These are phyloP conservation scores for Meloidogyne hapla DNA, from an alignment of 1,140 invertebrate genomes.

Conservation along the genomic window DNA sequence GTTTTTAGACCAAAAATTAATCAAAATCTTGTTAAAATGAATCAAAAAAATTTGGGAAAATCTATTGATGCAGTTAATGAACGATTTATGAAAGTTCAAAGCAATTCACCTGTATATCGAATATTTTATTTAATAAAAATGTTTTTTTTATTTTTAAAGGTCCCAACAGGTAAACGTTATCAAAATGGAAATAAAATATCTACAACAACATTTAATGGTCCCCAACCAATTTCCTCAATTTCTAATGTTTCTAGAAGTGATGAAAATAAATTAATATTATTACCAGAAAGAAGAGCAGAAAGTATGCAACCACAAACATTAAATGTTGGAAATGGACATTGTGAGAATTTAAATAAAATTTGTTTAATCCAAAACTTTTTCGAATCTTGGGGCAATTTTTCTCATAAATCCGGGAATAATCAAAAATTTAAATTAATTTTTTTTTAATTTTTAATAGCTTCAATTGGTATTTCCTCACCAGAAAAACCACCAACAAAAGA, in stretches of 20 bases:
- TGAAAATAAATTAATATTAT: constrained; percentile 12
- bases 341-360: not conserved
- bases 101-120: not conserved
- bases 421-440: too few species aligned
- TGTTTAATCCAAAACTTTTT: too few species aligned
- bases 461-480: not conserved
- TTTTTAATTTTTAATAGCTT: not conserved
- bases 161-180: constrained; percentile 42
- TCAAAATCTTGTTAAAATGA: constrained; percentile 18
- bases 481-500: not conserved
- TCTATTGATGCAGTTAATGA: constrained; percentile 63
- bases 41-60: constrained; percentile 55
- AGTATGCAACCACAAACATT: not conserved
- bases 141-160: not conserved
- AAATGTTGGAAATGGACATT: not conserved
- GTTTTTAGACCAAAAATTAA: constrained; percentile 48
- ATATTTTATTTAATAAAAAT: not conserved
- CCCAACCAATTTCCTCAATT: constrained; percentile 11
- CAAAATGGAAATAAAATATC: constrained; percentile 42
- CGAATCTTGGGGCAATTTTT: too few species aligned
- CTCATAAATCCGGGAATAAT: too few species aligned
- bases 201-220: constrained; percentile 17
- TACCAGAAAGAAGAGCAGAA: constrained; percentile 11
- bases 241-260: not conserved
- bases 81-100: constrained; percentile 39